A percentile compares a stretch with the other conserved stretches of the same genome.
phyloP scores from a whole-genome alignment of 2,113 vertebrate species.

The Pelvicachromis taeniatus region DNA sequence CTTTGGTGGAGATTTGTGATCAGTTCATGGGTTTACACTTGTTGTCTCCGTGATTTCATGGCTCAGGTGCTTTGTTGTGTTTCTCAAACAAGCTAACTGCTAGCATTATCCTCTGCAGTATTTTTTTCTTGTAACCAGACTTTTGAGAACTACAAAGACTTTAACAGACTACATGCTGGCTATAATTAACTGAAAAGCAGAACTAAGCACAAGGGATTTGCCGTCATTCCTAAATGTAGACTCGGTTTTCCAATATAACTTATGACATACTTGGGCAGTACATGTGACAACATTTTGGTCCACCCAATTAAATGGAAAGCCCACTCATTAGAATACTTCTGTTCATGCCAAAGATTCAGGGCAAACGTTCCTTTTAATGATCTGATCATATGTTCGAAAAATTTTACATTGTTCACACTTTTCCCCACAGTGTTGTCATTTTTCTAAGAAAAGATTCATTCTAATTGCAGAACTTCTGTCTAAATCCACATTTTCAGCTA shows the following conservation, averaged over 20 bases:
- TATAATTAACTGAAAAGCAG: constrained; percentile 33
- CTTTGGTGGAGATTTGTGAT: not conserved
- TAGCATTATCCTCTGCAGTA: not conserved
- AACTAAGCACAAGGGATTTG: not conserved
- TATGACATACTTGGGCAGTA: not conserved
- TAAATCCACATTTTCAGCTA: constrained; percentile 30
- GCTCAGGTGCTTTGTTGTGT: not conserved
- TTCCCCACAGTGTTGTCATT: constrained; percentile 6
- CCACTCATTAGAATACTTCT: constrained; percentile 32
- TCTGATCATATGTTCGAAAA: constrained; percentile 18
- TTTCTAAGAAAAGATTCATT: constrained; percentile 11
- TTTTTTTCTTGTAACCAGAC: not conserved
- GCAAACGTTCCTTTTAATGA: constrained; percentile 39
- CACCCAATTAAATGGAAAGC: constrained; percentile 46
- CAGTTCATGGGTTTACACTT: not conserved
- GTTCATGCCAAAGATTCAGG: constrained; percentile 13
- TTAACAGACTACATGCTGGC: not conserved
- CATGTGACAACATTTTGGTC: constrained; percentile 30
- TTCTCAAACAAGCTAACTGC: not conserved
- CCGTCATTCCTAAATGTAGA: not conserved
- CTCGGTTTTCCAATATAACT: not conserved
- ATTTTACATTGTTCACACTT: not conserved
- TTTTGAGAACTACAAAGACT: not conserved
- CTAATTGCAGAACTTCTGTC: not conserved
- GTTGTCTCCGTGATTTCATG: not conserved